These are phyloP conservation scores for Masnerella sp. DNA, from an alignment of 2,888 invertebrate genomes.

Conservation along the genomic window DNA sequence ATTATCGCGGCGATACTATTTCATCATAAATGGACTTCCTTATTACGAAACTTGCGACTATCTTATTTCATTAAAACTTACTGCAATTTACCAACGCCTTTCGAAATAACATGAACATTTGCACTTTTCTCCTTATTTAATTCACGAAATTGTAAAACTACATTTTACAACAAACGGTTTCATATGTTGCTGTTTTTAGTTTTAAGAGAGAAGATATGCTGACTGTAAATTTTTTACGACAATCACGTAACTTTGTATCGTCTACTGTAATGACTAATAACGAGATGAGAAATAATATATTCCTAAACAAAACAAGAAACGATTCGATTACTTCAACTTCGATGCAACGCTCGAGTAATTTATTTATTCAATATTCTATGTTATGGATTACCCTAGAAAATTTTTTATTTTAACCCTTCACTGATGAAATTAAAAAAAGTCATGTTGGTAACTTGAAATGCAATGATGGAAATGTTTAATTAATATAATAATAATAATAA, in stretches of 20 bases:
- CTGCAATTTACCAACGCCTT: not conserved
- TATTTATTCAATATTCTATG: not conserved
- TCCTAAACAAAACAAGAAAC: conserved; percentile 9
- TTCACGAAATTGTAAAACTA: too few relatives aligned
- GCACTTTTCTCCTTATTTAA: not conserved
- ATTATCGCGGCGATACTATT: conserved; percentile 25
- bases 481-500: too few relatives aligned
- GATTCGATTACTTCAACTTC: conserved; percentile 7
- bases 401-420: too few relatives aligned
- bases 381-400: not conserved
- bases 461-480: too few relatives aligned
- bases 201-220: too few relatives aligned
- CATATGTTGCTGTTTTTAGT: too few relatives aligned
- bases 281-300: conserved; percentile 12
- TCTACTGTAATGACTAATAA: conserved; percentile 15
- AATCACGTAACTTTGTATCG: conserved; percentile 39
- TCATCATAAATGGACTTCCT: conserved; percentile 9
- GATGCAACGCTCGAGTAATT: not conserved
- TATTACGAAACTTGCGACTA: not conserved
- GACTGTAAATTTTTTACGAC: conserved; percentile 39
- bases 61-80: not conserved
- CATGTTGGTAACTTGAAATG: too few relatives aligned
- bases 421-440: too few relatives aligned
- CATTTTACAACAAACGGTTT: too few relatives aligned
- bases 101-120: not conserved